These are phyloP conservation scores for Anarhynchus alexandrinus DNA, from an alignment of 2,113 vertebrate genomes.

Conservation along the genomic window DNA sequence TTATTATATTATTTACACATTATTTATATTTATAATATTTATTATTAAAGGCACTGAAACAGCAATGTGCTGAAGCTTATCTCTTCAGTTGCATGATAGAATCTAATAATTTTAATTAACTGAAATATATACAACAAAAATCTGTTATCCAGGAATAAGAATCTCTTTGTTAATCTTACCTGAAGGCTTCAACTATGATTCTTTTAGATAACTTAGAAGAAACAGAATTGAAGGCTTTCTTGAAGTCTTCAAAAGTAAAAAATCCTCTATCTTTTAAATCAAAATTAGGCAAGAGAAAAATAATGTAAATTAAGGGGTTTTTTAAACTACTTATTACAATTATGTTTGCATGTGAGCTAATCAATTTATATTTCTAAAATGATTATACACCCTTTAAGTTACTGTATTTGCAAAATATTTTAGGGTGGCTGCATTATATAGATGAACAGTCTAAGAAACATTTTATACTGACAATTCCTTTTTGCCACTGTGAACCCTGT, in stretches of 20 bases:
- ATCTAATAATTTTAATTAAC: neutral
- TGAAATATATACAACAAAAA: neutral
- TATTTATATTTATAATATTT: neutral
- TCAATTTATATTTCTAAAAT: neutral
- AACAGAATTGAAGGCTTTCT: conserved; percentile 67
- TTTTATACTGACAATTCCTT: neutral
- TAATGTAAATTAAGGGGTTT: neutral
- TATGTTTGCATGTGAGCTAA: neutral
- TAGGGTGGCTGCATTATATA: neutral
- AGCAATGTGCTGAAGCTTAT: neutral
- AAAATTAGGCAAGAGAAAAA: conserved; percentile 1
- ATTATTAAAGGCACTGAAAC: neutral
- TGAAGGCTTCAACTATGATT: conserved; percentile 71
- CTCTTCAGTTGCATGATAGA: neutral
- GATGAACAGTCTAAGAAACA: neutral
- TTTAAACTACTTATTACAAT: neutral
- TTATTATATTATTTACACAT: neutral
- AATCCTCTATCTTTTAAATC: conserved; percentile 67
- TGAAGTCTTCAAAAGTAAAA: conserved; percentile 77
- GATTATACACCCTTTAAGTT: neutral
- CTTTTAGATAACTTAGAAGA: conserved; percentile 69
- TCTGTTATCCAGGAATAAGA: neutral
- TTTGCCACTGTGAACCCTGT: neutral
- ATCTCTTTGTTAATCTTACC: conserved; percentile 51
- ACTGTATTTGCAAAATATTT: neutral